These are phyloP conservation scores for Ceyx cyanopectus DNA, from an alignment of 2,113 vertebrate genomes.

Conservation along the genomic window DNA sequence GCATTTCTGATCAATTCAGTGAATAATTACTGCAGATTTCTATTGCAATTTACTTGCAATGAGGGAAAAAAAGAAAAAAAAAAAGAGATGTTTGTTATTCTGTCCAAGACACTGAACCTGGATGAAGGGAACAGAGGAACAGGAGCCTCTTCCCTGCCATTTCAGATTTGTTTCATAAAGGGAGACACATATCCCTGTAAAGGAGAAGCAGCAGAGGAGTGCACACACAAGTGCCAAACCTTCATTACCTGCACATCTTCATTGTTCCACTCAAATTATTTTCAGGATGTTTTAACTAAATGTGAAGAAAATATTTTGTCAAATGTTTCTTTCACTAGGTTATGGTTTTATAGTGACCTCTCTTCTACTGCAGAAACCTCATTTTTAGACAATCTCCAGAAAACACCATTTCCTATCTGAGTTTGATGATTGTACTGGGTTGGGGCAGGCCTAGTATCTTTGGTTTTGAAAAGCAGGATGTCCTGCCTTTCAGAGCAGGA, in stretches of 20 bases:
- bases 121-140: not conserved
- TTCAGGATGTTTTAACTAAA: not conserved
- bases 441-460: not conserved
- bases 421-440: not conserved
- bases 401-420: slow-evolving; percentile 6
- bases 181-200: not conserved
- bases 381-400: not conserved
- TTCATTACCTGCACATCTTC: not conserved
- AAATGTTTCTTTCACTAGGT: not conserved
- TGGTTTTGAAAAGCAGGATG: slow-evolving; percentile 34
- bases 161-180: slow-evolving; percentile 16
- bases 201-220: not conserved
- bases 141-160: not conserved
- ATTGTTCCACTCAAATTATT: not conserved
- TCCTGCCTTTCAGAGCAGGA: slow-evolving; percentile 26
- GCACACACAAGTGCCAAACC: not conserved
- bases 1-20: slow-evolving; percentile 48
- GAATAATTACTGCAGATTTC: slow-evolving; percentile 48
- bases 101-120: not conserved
- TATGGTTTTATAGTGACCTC: not conserved
- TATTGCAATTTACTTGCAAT: slow-evolving; percentile 13
- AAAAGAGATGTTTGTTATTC: not conserved
- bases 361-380: no score
- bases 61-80: slow-evolving; percentile 11
- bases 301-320: not conserved